Base-by-base conservation (phyloP, 2,888 invertebrate genomes). In the Parnassius mnemosyne region DNA sequence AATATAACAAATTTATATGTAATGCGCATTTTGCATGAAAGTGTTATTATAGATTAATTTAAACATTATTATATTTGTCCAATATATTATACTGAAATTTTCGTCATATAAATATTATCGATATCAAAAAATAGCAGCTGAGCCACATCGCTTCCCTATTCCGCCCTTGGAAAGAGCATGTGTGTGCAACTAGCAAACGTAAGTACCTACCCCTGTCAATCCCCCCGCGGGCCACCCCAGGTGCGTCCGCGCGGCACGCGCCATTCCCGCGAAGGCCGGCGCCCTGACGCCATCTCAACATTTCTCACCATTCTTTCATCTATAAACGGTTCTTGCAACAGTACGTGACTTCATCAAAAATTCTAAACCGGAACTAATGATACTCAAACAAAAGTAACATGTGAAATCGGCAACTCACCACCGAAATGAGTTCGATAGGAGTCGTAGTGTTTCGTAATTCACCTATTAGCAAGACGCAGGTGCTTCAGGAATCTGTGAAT, bases 401-500 rank as follows among this genome's bases (percentile, higher is more conserved):
- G 90, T 85, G 77, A 85, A 84, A 85, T 76, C 71, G 62, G 72
- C 81, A 78, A 79, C 69, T 84, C 83, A 84, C 80, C 78, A 58
- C 65, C 77, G 82, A 84, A 84, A 92, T 92, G 93, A 92, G 92
- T 78, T 91, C 93, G 68, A 87, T 93, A 71, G 92, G 93, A 78
- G 92, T 93, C 67, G 93, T 93, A 67, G 92, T 93, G 76, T 92
- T 92, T 85, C 93, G 93, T 84, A 92, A 93, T 84, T 91, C 93
- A 70, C 87, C 91, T 69, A 86, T 92, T 73, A 86, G 86, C 77
- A 93, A 93, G 77, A 80, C 93, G 87, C 94, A 94, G 92, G 93
- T 94, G 86, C 92, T 94, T 70, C 94, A 94, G 76, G 93, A 93
- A 81, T 86, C 92, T 80, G 92, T 93, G 83, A 93, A 93, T 89